Percentiles rank a stretch among this genome's conserved stretches.
These are phyloP conservation scores for Heliconius melpomene DNA, from an alignment of 1,140 invertebrate species.

Conservation along the genomic window DNA sequence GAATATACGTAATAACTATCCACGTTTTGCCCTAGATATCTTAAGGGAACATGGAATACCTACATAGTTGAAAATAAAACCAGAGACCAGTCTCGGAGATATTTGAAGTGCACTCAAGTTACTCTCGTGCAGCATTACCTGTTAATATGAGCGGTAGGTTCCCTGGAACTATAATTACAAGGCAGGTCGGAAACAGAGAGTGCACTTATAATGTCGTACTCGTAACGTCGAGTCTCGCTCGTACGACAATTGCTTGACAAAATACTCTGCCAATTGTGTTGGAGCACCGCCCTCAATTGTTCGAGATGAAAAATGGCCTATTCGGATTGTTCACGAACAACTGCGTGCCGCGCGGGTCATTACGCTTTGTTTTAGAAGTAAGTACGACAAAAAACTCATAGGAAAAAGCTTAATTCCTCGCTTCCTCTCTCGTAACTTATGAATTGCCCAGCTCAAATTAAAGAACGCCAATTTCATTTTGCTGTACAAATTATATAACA, in stretches of 20 bases:
- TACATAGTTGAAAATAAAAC: not conserved
- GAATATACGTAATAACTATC: no score
- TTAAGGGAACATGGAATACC: not conserved
- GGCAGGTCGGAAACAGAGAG: conserved; percentile 42
- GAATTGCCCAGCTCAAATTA: conserved; percentile 47
- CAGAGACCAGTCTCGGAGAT: not conserved
- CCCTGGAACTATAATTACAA: conserved; percentile 35
- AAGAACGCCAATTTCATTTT: conserved; percentile 64
- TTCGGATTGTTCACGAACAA: conserved; percentile 79
- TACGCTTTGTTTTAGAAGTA: conserved; percentile 78
- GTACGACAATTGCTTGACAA: conserved; percentile 77
- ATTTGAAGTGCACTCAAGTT: not conserved
- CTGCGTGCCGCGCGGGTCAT: conserved; percentile 78
- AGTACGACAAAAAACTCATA: conserved; percentile 75
- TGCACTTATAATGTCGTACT: conserved; percentile 65
- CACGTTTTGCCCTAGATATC: not conserved
- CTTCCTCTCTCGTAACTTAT: conserved; percentile 59
- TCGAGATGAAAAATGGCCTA: conserved; percentile 79
- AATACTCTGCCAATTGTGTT: conserved; percentile 78
- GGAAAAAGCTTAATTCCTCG: conserved; percentile 70
- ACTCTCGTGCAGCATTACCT: conserved; percentile 10
- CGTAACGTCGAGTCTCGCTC: conserved; percentile 50
- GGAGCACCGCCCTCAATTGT: conserved; percentile 78
- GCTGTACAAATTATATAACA: conserved; percentile 27
- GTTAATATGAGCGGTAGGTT: conserved; percentile 20